Base-by-base conservation (phyloP, 2,888 invertebrate species). In the Megalurothrips usitatus region DNA sequence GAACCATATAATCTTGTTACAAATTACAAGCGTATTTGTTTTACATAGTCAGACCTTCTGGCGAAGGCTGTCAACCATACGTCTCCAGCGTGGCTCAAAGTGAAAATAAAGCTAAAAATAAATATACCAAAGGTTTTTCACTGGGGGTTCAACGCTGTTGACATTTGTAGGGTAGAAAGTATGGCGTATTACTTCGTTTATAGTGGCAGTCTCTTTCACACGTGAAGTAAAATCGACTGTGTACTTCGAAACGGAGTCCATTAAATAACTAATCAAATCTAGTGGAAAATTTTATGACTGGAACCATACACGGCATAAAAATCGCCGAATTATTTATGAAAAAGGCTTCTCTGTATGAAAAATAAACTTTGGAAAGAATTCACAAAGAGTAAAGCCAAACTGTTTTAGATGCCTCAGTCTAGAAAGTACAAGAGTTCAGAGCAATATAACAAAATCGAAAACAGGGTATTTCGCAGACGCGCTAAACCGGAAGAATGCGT, bases 331-430 rank as follows among this genome's bases (percentile, higher is more conserved):
- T 58, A 58, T 58, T 17, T 6, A 43, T 43, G 58, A 11, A 58
- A 52, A 58, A 58, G 11, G n/a, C 26, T 75, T 23, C 1, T 58
- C 23, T 75, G n/a, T 75, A 75, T 26, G 68, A 75, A 75, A 75
- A 75, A 75, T 75, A 75, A 75, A 75, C 68, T 75, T 75, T 75
- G 68, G 23, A 75, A 26, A 75, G 12, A 75, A 23, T 75, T 75
- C 68, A 75, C 23, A 75, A 75, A 75, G 68, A 75, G 26, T n/a
- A 23, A 26, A 26, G 23, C 68, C 23, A 75, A 75, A 26, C 34
- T 43, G 34, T 43, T 43, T 43, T 43, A 43, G 3, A 43, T 43
- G 34, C 34, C 34, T 43, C 34, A 26, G 68, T 26, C 11, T 23
- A 26, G 11, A 26, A 26, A 12, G 11, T 4, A 23, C 68, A 58